Evolutionary conservation across 2,113 vertebrate genomes (phyloP), one percentile per base, ranked within the genome.

Genomic region (Psilopogon haemacephalus): DNA sequence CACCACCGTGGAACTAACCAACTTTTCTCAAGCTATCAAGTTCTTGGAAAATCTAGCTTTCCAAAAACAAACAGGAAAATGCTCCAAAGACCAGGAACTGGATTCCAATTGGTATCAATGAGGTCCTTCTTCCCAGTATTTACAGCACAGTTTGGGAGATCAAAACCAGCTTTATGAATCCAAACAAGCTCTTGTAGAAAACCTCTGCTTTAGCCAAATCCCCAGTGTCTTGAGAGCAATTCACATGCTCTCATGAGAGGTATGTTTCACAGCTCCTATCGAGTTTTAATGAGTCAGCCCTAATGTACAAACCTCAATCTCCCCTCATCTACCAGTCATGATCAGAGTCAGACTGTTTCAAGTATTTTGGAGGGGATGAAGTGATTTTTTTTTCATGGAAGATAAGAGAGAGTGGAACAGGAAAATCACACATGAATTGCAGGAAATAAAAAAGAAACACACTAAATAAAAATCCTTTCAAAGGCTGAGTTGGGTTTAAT

Each of bases 401-500:
- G 65, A 69, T 19, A 67, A 56, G 56, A 56, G 27, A 68, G 59
- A 88, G 54, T 30, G 17, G 35, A 92, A 77, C 13, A 55, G 21
- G 48, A 84, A 67, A 79, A 71, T 46, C 65, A 33, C 28, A 20
- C 23, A 30, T 40, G 52, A 72, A 89, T 30, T 89, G n/a, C 27
- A 65, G 50, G 28, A 69, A 86, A 21, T n/a, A n/a, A 76, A 65
- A 75, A n/a, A 86, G 46, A 92, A 60, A 60, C 24, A 81, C 4
- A 37, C 35, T 50, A 67, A 94, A 89, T 81, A 81, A 90, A 95
- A 92, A 88, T 26, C 18, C 35, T 88, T 90, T 84, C 35, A 78
- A 84, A 44, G 23, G 35, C 69, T 62, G 62, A 86, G 26, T 33
- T 94, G 37, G 11, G 88, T 90, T 91, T 92, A 83, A 93, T 84